Evolutionary conservation across 1,140 invertebrate species (phyloP).

Genomic region (Pemphigus obesinymphae): DNA sequence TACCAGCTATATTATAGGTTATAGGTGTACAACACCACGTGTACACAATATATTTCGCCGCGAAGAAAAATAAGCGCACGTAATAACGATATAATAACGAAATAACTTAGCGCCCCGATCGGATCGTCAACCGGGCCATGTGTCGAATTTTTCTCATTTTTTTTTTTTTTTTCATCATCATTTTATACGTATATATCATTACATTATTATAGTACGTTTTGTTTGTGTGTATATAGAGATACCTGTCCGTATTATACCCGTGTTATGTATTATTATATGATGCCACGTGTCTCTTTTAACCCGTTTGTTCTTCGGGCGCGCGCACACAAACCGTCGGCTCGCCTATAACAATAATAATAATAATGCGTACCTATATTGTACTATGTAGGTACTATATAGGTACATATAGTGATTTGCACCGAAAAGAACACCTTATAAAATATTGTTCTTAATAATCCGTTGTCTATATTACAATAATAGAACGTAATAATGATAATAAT

Average conservation of each 20-base stretch:
- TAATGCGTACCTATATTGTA: neutral
- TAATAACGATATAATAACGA: constrained; percentile 5
- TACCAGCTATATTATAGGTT: neutral
- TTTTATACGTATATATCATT: neutral
- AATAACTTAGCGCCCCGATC: constrained; percentile 2
- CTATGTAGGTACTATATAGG: too few relatives aligned
- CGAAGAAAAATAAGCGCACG: neutral
- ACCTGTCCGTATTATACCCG: too few relatives aligned
- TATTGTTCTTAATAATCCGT: neutral
- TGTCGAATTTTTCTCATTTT: neutral
- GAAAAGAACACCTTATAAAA: neutral
- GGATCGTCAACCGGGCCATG: neutral
- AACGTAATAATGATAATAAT: too few relatives aligned
- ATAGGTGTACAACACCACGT: too few relatives aligned
- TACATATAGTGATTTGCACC: too few relatives aligned
- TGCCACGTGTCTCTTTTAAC: neutral
- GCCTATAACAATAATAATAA: neutral
- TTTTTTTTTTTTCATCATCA: neutral
- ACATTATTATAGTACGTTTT: neutral
- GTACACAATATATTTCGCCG: constrained; percentile 1
- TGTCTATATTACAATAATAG: too few relatives aligned
- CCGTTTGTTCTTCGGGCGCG: neutral
- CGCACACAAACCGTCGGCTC: too few relatives aligned
- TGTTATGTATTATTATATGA: neutral
- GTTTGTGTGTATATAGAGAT: too few relatives aligned